Percentiles rank a stretch among this genome's conserved stretches.
Conservation (phyloP, 2,888 invertebrate species). For the Agapetus fuscipes region DNA sequence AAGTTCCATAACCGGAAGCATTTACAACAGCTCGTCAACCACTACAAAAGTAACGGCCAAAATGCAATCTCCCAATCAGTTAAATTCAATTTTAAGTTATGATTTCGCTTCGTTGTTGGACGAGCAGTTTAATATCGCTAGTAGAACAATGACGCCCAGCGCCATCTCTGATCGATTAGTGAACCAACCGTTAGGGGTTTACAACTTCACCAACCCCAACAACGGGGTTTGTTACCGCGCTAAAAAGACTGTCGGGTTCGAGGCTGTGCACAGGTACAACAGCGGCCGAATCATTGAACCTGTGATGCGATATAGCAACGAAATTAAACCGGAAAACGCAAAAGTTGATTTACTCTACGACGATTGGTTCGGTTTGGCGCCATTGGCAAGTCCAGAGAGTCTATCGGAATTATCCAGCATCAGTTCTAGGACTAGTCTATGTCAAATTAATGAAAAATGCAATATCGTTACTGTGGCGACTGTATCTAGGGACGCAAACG, state of each 20-base stretch:
- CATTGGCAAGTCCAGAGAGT: conserved; percentile 74
- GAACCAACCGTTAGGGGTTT: conserved; percentile 20
- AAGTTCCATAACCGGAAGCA: conserved; percentile 18
- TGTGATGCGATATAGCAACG: conserved; percentile 18
- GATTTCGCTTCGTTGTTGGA: conserved; percentile 35
- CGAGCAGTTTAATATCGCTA: conserved; percentile 22
- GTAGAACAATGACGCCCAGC: conserved; percentile 18
- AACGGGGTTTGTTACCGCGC: conserved; percentile 17
- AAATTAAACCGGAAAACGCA: conserved; percentile 23
- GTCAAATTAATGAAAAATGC: conserved; percentile 29
- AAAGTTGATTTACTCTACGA: conserved; percentile 48
- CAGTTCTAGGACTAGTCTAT: conserved; percentile 54
- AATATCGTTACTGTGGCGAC: conserved; percentile 24
- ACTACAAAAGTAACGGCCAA: conserved; percentile 15
- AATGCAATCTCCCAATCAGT: conserved; percentile 28
- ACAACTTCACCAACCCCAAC: conserved; percentile 16
- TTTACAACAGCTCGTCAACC: conserved; percentile 19
- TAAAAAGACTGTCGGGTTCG: conserved; percentile 14
- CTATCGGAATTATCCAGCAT: conserved; percentile 73
- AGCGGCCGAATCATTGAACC: conserved; percentile 15
- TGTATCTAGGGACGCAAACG: conserved; percentile 30
- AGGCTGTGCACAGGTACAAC: too few species aligned
- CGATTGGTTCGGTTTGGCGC: conserved; percentile 62
- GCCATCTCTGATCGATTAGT: conserved; percentile 13
- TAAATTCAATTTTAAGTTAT: conserved; percentile 33